A percentile compares a stretch with the other conserved stretches of the same genome.
These are phyloP conservation scores for Acanthornis magna DNA, from an alignment of 2,797 vertebrate genomes.

Conservation along the genomic window DNA sequence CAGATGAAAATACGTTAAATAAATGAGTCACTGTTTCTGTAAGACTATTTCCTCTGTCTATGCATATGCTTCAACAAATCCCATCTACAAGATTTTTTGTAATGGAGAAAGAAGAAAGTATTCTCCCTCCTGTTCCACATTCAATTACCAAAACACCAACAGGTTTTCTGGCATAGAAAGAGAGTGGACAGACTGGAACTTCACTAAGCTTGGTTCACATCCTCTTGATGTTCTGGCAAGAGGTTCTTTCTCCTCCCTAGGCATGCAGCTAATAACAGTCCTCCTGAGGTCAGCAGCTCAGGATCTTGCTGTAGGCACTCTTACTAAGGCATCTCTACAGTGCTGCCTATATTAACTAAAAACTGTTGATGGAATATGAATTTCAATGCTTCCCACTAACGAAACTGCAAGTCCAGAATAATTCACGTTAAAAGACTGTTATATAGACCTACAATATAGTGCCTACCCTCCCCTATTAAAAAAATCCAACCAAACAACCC, in stretches of 20 bases:
- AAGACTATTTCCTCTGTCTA: not conserved
- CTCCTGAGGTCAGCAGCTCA: not conserved
- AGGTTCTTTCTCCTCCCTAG: not conserved
- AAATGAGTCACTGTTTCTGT: conserved; percentile 38
- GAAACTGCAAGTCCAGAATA: not conserved
- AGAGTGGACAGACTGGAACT: not conserved
- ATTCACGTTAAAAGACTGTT: not conserved
- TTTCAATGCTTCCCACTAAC: not conserved
- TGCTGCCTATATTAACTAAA: not conserved
- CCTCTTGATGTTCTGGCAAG: not conserved
- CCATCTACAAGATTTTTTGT: not conserved
- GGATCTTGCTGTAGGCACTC: not conserved
- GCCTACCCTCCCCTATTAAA: not conserved
- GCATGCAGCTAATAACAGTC: not conserved
- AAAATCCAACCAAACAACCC: not conserved
- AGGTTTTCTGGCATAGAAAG: not conserved
- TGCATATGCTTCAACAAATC: not conserved
- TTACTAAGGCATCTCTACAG: not conserved
- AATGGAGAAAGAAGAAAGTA: not conserved
- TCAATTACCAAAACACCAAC: not conserved
- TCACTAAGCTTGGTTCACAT: not conserved
- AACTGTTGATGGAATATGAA: not conserved
- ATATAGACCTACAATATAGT: not conserved
- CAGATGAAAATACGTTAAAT: conserved; percentile 52
- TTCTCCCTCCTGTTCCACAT: not conserved